Conservation (phyloP, 1,140 invertebrate species). For the Sinella curviseta region DNA sequence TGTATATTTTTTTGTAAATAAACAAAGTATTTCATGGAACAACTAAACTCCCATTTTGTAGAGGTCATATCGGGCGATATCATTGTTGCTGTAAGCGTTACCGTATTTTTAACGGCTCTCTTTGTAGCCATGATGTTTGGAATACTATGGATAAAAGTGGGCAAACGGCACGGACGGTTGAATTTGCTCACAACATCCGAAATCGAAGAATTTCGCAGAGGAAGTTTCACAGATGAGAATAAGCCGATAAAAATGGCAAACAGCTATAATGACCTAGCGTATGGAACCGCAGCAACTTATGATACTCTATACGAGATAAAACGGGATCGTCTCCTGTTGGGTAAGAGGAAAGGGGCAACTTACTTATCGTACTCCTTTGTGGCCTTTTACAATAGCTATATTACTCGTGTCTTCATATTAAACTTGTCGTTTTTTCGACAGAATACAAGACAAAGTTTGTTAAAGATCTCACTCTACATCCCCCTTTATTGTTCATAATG, state of each 20-base stretch:
- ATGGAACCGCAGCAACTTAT: background rate
- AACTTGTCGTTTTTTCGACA: no score
- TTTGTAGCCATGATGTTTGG: slow-evolving; percentile 26
- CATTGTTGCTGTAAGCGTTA: slow-evolving; percentile 24
- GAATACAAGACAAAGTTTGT: background rate
- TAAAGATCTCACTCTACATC: background rate
- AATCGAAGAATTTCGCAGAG: slow-evolving; percentile 27
- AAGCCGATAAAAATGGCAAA: background rate
- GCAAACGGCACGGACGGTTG: background rate
- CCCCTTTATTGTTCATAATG: background rate
- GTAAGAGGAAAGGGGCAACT: background rate
- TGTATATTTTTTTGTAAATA: no score
- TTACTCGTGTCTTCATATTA: no score
- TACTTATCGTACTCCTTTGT: no score
- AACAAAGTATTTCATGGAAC: no score
- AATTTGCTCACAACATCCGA: slow-evolving; percentile 17
- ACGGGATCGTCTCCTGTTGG: slow-evolving; percentile 27
- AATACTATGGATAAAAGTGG: slow-evolving; percentile 23
- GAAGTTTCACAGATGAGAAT: slow-evolving; percentile 1
- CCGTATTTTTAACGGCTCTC: slow-evolving; percentile 15
- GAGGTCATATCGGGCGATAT: background rate
- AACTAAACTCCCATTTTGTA: background rate
- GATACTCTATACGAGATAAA: slow-evolving; percentile 21
- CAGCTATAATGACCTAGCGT: background rate
- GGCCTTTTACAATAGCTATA: no score